Base-by-base conservation (phyloP, 2,888 invertebrate genomes). In the Nezara viridula region DNA sequence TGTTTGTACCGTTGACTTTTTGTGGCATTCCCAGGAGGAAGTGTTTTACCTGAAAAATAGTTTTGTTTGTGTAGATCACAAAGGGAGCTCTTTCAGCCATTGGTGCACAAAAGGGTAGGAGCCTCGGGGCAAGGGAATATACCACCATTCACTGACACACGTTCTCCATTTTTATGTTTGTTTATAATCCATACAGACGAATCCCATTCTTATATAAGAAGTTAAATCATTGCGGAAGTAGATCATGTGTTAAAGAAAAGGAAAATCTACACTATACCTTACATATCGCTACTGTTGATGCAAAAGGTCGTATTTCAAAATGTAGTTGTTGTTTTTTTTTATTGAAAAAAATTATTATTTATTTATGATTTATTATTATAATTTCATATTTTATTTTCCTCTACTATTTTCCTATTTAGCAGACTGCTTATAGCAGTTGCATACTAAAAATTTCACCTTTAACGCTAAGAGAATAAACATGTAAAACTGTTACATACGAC, bases 21-120 rank as follows among this genome's bases (percentile, higher is more conserved):
- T 77, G 77, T 77, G 40, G 77, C 40, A 44, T 77, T 77, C 77
- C 77, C 77, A 77, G 77, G 77, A 77, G 77, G 77, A 77, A 77
- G 40, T 77, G 77, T 77, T 40, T 77, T 77, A 77, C 77, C 77
- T 77, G 77, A 77, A 44, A 77, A 77, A 77, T 77, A 77, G 77
- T 77, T 77, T 40, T 77, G 77, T 77, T 77, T 77, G 77, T 77
- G 40, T 77, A 21, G 40, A 77, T 40, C 40, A 77, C 77, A 60
- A 60, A 60, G 60, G 60, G 60, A 60, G 60, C 4, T 14, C 60
- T 27, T 27, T 60, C 60, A 60, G 27, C 60, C 27, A 60, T 60
- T 7, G 60, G 60, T 14, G 27, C 60, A 60, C 60, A 60, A 60
- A 60, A 60, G 60, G 60, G 27, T 60, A 60, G 10, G 14, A 60